phyloP scores from a whole-genome alignment of 1,140 invertebrate species.

The Aleiodes sp. region DNA sequence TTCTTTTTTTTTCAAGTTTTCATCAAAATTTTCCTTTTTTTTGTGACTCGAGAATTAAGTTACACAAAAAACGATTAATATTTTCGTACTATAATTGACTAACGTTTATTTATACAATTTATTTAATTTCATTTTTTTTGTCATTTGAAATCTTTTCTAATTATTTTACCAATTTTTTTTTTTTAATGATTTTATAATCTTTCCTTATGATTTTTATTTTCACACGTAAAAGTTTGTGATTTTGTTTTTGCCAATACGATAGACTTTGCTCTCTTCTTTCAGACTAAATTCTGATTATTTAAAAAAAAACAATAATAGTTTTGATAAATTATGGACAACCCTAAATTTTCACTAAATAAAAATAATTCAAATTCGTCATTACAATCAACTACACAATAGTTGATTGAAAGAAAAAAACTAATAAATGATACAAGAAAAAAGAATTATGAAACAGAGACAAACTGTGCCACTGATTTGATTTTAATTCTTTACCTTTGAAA shows the following conservation, averaged over 20 bases:
- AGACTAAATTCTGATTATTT: too few species aligned
- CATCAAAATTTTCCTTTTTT: conserved; percentile 23
- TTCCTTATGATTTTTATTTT: background rate
- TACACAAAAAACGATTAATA: conserved; percentile 59
- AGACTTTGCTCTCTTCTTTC: conserved; percentile 9
- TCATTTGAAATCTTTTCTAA: too few species aligned
- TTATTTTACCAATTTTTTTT: conserved; percentile 31
- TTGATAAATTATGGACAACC: conserved; percentile 65
- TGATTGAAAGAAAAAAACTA: conserved; percentile 26
- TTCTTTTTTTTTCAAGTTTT: conserved; percentile 4
- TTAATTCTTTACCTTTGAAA: background rate
- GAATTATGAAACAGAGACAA: conserved; percentile 40
- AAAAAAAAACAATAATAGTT: too few species aligned
- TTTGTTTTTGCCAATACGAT: conserved; percentile 8
- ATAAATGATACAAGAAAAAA: conserved; percentile 38
- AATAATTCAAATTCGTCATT: conserved; percentile 44
- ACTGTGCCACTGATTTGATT: conserved; percentile 43
- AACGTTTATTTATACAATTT: conserved; percentile 60
- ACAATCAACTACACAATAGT: conserved; percentile 43
- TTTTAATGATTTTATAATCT: conserved; percentile 18
- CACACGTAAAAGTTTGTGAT: conserved; percentile 14
- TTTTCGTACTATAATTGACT: conserved; percentile 61
- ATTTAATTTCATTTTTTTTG: conserved; percentile 39
- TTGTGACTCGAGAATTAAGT: conserved; percentile 40
- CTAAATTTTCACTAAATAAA: conserved; percentile 45